Base-by-base conservation (phyloP, 2,113 vertebrate species). In the Phasianus colchicus region DNA sequence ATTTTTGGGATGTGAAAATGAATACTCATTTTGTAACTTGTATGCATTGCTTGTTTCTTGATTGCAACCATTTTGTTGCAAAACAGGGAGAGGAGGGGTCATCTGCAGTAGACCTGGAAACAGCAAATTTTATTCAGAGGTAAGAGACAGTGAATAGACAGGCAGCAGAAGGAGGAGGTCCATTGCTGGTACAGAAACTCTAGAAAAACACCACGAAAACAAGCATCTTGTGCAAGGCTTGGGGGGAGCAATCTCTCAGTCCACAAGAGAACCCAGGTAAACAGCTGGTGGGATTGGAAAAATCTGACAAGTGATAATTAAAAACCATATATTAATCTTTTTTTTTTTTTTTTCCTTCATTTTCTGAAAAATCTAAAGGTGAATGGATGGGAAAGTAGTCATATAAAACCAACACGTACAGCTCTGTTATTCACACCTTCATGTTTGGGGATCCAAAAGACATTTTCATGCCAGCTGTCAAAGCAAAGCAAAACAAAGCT, bases 281-380 rank as follows among this genome's bases (percentile, higher is more conserved):
- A 89, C 75, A 92, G 83, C 88, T 88, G 90, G 88, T 72, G 57
- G 73, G 61, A 83, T 81, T 43, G 40, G 40, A 40, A 90, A 70
- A 94, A 78, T 84, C 65, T 91, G 65, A 92, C 80, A 94, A 74
- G 91, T 86, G 90, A 69, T 96, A 90, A 95, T 94, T 88, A 72
- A 93, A 93, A 77, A n/a, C 2, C 27, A 71, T n/a, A 43, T 34
- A 45, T 5, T 22, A 27, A 11, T 17, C 18, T 58, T 58, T 18
- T 29, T 40, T 40, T 52, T 45, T 67, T 58, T 12, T 34, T 72
- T 43, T 64, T 57, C 38, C 38, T 14, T 24, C 3, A 80, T 63
- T 74, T 91, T 69, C 82, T 69, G 43, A 52, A 83, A 88, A 88
- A 87, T 42, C 25, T 55, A 92, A 86, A 48, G 45, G 42, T 71